A percentile compares a stretch with the other conserved stretches of the same genome.
These are phyloP conservation scores for Chaetodon trifasciatus DNA, from an alignment of 2,797 vertebrate species.

Conservation along the genomic window DNA sequence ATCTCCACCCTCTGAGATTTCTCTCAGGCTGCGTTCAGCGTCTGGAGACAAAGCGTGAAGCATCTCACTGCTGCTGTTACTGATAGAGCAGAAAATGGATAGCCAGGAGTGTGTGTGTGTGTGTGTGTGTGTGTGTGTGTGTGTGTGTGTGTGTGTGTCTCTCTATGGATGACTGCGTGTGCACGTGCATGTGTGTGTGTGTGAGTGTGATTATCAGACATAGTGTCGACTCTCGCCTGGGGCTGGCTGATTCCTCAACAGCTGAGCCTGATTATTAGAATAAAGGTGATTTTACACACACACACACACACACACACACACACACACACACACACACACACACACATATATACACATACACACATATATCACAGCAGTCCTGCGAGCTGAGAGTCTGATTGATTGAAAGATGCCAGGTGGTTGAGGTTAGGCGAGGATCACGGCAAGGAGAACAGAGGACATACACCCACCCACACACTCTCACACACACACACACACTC, in stretches of 20 bases:
- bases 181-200: conserved; percentile 21
- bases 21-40: conserved; percentile 25
- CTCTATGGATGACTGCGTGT: no score
- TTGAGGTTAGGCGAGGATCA: conserved; percentile 54
- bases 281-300: conserved; percentile 44
- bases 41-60: conserved; percentile 25
- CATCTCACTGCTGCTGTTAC: conserved; percentile 40
- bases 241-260: conserved; percentile 58
- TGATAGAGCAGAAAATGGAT: conserved; percentile 44
- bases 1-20: conserved; percentile 1
- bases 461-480: background rate
- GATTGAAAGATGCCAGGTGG: conserved; percentile 71
- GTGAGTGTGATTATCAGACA: conserved; percentile 19
- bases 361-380: conserved; percentile 17
- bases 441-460: conserved; percentile 45
- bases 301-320: conserved; percentile 18
- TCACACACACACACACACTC: conserved; percentile 6
- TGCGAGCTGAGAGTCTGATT: conserved; percentile 36
- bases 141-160: conserved; percentile 27
- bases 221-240: conserved; percentile 24
- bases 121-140: conserved; percentile 29
- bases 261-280: conserved; percentile 71
- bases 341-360: conserved; percentile 19
- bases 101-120: conserved; percentile 21
- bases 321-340: conserved; percentile 20